Evolutionary conservation across 1,140 invertebrate genomes (phyloP), one percentile per base, ranked within the genome.

Genomic region (Leptopilina clavipes): DNA sequence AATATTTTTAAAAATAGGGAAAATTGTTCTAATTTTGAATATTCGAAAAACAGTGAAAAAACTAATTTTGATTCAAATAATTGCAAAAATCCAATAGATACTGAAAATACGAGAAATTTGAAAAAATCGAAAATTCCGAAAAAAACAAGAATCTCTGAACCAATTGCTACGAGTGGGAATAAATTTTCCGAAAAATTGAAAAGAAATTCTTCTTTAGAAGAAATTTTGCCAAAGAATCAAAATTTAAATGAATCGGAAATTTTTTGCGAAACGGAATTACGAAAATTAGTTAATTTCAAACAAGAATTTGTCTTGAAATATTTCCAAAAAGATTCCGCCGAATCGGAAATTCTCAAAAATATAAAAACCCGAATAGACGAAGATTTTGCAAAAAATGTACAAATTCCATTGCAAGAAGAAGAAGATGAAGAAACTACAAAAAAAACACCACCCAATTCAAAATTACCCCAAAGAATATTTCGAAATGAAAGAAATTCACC

Each of bases 361-460:
- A 79, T 85, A 3, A 85, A 79, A 18, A 80, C 52, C n/a, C 74
- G 84, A 10, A 73, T 85, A 44, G 84, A 85, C 7, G 17, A 75
- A 18, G 84, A 85, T 9, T 80, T 83, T 12, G 83, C 80, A 1
- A 72, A 73, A 25, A 37, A 65, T 70, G 71, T 22, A 1, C 14
- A 12, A 37, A 59, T 10, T 48, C 48, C n/a, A n/a, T n/a, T n/a
- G n/a, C n/a, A n/a, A n/a, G n/a, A n/a, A n/a, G n/a, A n/a, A n/a
- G n/a, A n/a, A n/a, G n/a, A n/a, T 0, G 11, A 59, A 22, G 19
- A 70, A 1, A 74, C 0, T 43, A 25, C 25, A 1, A 59, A 25
- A 19, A 11, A 31, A 65, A 5, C 1, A 5, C 3, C 10, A 25
- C 25, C 25, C 31, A n/a, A 0, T 65, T 22, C 12, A 1, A 65